Base-by-base conservation (phyloP, 1,140 invertebrate genomes). In the Eufriesea mexicana region DNA sequence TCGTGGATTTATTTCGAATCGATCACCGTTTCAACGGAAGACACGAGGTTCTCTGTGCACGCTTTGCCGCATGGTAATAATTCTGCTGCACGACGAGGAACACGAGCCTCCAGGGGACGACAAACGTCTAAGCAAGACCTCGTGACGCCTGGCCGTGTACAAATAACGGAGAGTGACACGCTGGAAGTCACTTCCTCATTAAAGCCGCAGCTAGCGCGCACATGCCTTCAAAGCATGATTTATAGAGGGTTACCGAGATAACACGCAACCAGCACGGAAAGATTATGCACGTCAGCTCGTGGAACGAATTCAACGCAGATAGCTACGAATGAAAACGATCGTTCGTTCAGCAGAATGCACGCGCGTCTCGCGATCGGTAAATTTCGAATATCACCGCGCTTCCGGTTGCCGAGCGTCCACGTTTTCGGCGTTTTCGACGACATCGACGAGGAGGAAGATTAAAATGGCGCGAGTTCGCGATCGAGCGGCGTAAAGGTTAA, bases 151-250 rank as follows among this genome's bases (percentile, higher is more conserved):
- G 20, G 8, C 20, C 49, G 25, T 70, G 73, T 77, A 70, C 62
- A 82, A 84, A 70, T 51, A 75, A 68, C 66, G 54, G 57, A 35
- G 54, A 73, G 59, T 79, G 84, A 86, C 79, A 71, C 79, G 75
- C 74, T 83, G 57, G 59, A 67, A 88, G 84, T 81, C 72, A 85
- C 84, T 89, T 89, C 89, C 86, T 89, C 86, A 89, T 89, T 89
- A 89, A 89, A 68, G 45, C 45, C 62, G 45, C 28, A 57, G 74
- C 74, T n/a, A 35, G 12, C 16, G 51, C 55, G 16, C 64, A 62
- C 54, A 78, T 25, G 54, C 64, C 35, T 70, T 70, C 64, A 83
- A 77, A 83, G 73, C 74, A 77, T 83, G 80, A 77, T 83, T 81
- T 81, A 66, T 83, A 77, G 28, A 49, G 62, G 54, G 54, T 61